Percentiles rank a stretch among this genome's conserved stretches.
Evolutionary conservation across 2,797 vertebrate species (phyloP).

Genomic region (Melopsittacus undulatus): DNA sequence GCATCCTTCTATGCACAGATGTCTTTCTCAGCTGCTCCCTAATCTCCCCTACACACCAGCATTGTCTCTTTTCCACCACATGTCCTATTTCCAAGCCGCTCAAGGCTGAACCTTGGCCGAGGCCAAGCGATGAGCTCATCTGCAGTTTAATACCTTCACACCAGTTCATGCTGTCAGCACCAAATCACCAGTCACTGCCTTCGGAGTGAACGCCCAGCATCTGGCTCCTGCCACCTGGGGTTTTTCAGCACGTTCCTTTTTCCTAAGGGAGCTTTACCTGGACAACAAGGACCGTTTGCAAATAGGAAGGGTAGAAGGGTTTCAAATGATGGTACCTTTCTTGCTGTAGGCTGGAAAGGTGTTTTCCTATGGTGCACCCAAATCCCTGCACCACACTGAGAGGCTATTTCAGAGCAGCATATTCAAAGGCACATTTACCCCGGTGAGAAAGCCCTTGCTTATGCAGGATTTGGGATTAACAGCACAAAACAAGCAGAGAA

Average conservation of each 20-base stretch:
- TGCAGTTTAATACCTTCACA: constrained; percentile 42
- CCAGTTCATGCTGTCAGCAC: constrained; percentile 29
- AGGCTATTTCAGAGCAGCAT: neutral
- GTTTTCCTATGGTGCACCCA: neutral
- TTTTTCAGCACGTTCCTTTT: neutral
- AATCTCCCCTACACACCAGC: constrained; percentile 28
- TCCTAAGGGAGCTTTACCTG: neutral
- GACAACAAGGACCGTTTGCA: neutral
- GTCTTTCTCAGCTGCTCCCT: constrained; percentile 22
- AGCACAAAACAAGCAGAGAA: neutral
- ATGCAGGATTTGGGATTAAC: neutral
- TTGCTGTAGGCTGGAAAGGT: neutral
- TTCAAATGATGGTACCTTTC: neutral
- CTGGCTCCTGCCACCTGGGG: neutral
- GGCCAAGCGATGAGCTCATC: constrained; percentile 65
- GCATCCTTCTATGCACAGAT: neutral
- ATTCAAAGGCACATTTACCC: no score
- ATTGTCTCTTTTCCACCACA: constrained; percentile 6
- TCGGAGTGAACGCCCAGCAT: constrained; percentile 20
- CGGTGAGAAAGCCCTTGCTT: fast-evolving
- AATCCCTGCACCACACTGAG: neutral
- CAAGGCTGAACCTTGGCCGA: neutral
- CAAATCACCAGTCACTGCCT: neutral
- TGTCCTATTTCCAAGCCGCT: constrained; percentile 17
- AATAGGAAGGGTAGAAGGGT: neutral